Base-by-base conservation (phyloP, 2,797 vertebrate species). In the Capromys pilorides region DNA sequence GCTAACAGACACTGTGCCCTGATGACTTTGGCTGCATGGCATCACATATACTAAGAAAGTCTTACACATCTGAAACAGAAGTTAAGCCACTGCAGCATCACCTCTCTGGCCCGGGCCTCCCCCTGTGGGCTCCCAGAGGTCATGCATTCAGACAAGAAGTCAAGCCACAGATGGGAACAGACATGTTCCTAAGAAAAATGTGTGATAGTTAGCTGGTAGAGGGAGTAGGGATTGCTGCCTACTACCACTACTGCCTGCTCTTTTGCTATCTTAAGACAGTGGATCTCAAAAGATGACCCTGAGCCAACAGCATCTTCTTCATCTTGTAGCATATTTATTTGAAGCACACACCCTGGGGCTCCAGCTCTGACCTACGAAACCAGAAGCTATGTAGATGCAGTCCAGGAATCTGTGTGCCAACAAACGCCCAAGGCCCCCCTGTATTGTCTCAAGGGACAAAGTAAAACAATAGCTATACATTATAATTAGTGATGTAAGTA, bases 51-150 rank as follows among this genome's bases (percentile, higher is more conserved):
- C 75, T n/a, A 73, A 81, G 77, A 94, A 87, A 51, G 33, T 14
- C 51, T 77, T 84, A 0, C 81, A 90, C 78, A 85, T 88, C 82
- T 31, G 75, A 95, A 94, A 79, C 61, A 88, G 66, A 94, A 83
- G 61, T 45, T 41, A 86, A 93, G 81, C 26, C 80, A 87, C 69
- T 71, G 6, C 59, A 81, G n/a, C 66, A n/a, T 33, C 66, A n/a
- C 16, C 16, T 16, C 66, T 12, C 5, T 6, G 66, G 1, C 33
- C 7, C 36, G 11, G 1, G 6, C 14, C 59, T 14, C 22, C 2
- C 5, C 86, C 64, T 62, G 33, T 78, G 73, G 73, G 26, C 54
- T 90, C 88, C 67, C 36, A n/a, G 71, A 59, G 12, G 61, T 9
- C 49, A 22, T 22, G 36, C 11, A 79, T 10, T 54, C 28, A 39